Conservation (phyloP, 2,113 vertebrate species). For the Uria aalge region DNA sequence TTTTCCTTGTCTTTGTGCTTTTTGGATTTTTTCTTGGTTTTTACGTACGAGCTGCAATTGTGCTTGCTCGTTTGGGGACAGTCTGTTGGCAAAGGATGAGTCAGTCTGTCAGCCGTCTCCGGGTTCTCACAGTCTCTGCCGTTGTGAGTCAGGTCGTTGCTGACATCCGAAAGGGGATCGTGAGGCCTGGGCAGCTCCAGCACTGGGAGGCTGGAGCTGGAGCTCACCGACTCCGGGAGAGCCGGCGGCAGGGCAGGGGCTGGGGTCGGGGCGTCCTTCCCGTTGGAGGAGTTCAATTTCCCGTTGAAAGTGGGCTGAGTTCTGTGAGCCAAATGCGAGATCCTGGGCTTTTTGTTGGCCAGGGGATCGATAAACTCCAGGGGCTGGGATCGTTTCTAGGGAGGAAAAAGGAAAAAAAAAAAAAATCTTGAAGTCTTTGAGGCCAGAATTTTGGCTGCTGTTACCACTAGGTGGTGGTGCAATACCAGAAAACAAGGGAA, state of each 20-base stretch:
- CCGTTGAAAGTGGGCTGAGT: conserved; percentile 83
- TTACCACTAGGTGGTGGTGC: conserved; percentile 47
- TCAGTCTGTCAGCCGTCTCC: conserved; percentile 75
- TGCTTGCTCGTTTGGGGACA: conserved; percentile 60
- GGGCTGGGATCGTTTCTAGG: conserved; percentile 85
- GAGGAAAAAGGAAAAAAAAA: accelerated
- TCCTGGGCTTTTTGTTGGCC: conserved; percentile 90
- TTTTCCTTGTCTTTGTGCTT: conserved; percentile 96
- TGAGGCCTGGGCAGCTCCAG: conserved; percentile 83
- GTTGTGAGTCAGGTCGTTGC: conserved; percentile 87
- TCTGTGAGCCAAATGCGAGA: conserved; percentile 88
- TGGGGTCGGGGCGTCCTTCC: conserved; percentile 70
- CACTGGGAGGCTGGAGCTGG: conserved; percentile 69
- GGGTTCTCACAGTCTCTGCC: conserved; percentile 83
- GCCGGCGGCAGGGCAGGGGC: conserved; percentile 17
- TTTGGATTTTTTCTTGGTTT: conserved; percentile 91
- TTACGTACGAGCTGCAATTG: conserved; percentile 71
- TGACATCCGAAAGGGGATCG: conserved; percentile 87
- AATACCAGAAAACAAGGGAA: background rate
- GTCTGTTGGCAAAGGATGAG: conserved; percentile 66
- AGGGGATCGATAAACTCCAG: conserved; percentile 90
- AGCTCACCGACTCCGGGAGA: conserved; percentile 30
- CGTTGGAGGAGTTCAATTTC: conserved; percentile 79
- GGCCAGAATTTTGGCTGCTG: background rate
- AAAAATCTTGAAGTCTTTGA: background rate